Conservation (phyloP, 2,797 vertebrate species). For the Oryzias sinensis region DNA sequence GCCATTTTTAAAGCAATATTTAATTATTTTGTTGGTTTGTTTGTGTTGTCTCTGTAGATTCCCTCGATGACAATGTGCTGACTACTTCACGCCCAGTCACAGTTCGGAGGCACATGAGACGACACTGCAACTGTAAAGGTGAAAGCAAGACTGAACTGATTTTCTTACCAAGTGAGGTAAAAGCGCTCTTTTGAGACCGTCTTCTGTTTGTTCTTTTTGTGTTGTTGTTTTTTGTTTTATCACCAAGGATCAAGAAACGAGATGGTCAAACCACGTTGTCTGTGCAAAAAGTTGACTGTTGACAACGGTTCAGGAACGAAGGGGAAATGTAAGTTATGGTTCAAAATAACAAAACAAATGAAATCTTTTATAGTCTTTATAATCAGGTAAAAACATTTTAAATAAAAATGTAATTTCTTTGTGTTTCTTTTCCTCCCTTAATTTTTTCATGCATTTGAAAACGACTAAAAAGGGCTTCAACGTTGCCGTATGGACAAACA, state of each 20-base stretch:
- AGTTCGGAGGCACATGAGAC: background rate
- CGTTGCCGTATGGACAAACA: background rate
- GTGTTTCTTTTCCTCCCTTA: background rate
- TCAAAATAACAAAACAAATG: background rate
- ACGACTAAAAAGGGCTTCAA: background rate
- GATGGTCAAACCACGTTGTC: background rate
- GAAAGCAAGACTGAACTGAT: background rate
- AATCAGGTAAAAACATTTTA: background rate
- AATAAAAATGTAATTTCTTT: background rate
- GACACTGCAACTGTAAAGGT: constrained; percentile 51
- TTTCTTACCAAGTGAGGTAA: no score
- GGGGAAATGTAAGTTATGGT: constrained; percentile 32
- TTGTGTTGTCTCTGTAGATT: constrained; percentile 30
- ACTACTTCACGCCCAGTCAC: constrained; percentile 1
- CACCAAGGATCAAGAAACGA: constrained; percentile 12
- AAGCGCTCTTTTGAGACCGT: no score
- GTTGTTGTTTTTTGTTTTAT: constrained; percentile 8
- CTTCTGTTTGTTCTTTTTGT: background rate
- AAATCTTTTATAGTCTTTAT: background rate
- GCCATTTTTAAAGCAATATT: background rate
- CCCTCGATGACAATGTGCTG: constrained; percentile 4
- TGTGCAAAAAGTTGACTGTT: constrained; percentile 9
- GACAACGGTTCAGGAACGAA: background rate
- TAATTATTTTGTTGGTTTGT: background rate
- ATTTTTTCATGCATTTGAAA: constrained; percentile 10